Percentiles rank a stretch among this genome's conserved stretches.
These are phyloP conservation scores for Sinohyriopsis cumingii DNA, from an alignment of 2,888 invertebrate species.

Conservation along the genomic window DNA sequence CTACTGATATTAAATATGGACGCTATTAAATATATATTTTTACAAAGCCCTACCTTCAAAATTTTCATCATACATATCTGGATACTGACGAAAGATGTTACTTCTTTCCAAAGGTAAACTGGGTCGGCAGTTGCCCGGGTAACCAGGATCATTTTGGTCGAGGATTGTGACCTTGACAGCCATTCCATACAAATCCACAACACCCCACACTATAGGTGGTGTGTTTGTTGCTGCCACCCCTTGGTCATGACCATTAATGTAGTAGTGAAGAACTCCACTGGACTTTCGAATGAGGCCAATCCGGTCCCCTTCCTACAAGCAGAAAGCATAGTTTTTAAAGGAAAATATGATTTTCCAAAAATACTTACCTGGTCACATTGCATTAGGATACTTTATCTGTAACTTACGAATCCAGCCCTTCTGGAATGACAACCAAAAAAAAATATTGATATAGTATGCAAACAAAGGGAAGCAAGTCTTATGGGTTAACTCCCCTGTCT, in stretches of 20 bases:
- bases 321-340: neutral
- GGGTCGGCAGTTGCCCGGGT: constrained; percentile 43
- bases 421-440: neutral
- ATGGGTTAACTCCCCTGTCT: too few species aligned
- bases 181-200: constrained; percentile 89
- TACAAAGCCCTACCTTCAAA: too few species aligned
- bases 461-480: too few species aligned
- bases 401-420: too few species aligned
- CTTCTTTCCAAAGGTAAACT: constrained; percentile 39
- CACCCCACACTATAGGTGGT: constrained; percentile 89
- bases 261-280: constrained; percentile 90
- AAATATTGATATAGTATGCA: too few species aligned
- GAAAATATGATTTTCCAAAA: too few species aligned
- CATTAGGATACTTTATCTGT: too few species aligned
- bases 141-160: constrained; percentile 58
- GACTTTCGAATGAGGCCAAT: constrained; percentile 92
- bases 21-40: too few species aligned
- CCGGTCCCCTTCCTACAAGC: constrained; percentile 85
- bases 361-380: too few species aligned
- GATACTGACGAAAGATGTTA: constrained; percentile 53
- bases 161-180: constrained; percentile 70
- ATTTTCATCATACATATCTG: constrained; percentile 53
- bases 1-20: too few species aligned
- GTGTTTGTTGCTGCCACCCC: constrained; percentile 90
- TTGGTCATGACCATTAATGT: constrained; percentile 87